A percentile compares a stretch with the other conserved stretches of the same genome.
phyloP scores from a whole-genome alignment of 2,888 invertebrate genomes.

The Cataglyphis cursor region DNA sequence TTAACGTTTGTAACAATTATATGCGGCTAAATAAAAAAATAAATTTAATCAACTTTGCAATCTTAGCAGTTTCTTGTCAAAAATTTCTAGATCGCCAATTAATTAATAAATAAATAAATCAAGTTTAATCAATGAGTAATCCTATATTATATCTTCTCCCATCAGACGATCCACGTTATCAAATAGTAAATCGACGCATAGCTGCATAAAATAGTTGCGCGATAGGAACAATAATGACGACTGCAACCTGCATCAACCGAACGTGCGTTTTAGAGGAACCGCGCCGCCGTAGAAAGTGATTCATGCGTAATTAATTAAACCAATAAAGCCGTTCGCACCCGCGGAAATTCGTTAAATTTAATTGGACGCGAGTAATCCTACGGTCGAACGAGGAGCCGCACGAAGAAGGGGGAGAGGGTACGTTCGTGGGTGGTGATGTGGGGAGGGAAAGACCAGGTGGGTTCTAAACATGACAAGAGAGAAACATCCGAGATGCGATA shows the following conservation, averaged over 20 bases:
- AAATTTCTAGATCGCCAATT: not conserved
- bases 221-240: constrained; percentile 54
- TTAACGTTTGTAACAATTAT: not conserved
- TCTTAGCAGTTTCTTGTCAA: not conserved
- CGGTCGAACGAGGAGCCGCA: constrained; percentile 43
- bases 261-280: constrained; percentile 67
- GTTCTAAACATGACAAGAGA: constrained; percentile 45
- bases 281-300: constrained; percentile 49
- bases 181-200: not conserved
- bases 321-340: constrained; percentile 82
- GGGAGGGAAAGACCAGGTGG: constrained; percentile 18
- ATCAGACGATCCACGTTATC: not conserved
- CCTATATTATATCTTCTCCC: not conserved
- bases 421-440: not conserved
- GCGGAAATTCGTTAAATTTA: constrained; percentile 85
- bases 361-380: constrained; percentile 85
- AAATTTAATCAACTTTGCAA: not conserved
- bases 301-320: constrained; percentile 85
- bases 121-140: constrained; percentile 14
- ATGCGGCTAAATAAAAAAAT: not conserved
- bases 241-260: constrained; percentile 45
- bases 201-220: constrained; percentile 34
- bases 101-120: not conserved
- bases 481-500: constrained; percentile 20
- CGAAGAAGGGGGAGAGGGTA: constrained; percentile 20